Conservation (phyloP, 2,113 vertebrate species). For the Mesocricetus auratus region DNA sequence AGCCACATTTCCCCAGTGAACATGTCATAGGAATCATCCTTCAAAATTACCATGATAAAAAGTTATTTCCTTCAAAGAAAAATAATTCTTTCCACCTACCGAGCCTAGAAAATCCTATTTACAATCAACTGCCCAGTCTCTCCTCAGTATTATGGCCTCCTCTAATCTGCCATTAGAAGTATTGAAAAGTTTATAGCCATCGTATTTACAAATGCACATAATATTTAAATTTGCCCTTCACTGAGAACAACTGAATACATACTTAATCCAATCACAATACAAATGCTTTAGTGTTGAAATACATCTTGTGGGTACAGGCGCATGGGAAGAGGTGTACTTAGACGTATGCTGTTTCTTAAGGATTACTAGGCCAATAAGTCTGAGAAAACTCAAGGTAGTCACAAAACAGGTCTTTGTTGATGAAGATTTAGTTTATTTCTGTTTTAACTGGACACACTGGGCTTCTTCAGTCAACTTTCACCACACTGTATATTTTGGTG, state of each 20-base stretch:
- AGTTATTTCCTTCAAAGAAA: constrained; percentile 89
- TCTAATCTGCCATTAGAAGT: constrained; percentile 84
- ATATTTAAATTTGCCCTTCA: constrained; percentile 85
- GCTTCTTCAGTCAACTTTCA: constrained; percentile 96
- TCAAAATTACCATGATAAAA: constrained; percentile 89
- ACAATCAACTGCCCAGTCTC: constrained; percentile 86
- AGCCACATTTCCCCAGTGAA: constrained; percentile 85
- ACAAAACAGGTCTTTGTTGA: constrained; percentile 84
- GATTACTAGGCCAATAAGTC: constrained; percentile 86
- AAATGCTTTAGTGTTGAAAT: constrained; percentile 86
- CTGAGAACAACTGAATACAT: constrained; percentile 83
- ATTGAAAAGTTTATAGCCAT: constrained; percentile 84
- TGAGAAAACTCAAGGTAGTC: constrained; percentile 86
- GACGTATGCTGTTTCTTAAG: constrained; percentile 82
- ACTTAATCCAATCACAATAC: constrained; percentile 88
- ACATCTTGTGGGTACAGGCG: constrained; percentile 64
- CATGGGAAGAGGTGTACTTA: constrained; percentile 78
- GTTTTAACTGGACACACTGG: constrained; percentile 79
- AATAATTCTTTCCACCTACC: constrained; percentile 89
- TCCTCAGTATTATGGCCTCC: constrained; percentile 84
- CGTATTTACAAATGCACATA: constrained; percentile 91
- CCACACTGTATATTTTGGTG: constrained; percentile 99
- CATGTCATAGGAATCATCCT: constrained; percentile 86
- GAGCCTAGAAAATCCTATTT: constrained; percentile 91
- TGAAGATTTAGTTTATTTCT: constrained; percentile 86